A percentile compares a stretch with the other conserved stretches of the same genome.
Evolutionary conservation across 92 coral and sea anemone genomes (phyloP).

Genomic region (Montipora capitata): DNA sequence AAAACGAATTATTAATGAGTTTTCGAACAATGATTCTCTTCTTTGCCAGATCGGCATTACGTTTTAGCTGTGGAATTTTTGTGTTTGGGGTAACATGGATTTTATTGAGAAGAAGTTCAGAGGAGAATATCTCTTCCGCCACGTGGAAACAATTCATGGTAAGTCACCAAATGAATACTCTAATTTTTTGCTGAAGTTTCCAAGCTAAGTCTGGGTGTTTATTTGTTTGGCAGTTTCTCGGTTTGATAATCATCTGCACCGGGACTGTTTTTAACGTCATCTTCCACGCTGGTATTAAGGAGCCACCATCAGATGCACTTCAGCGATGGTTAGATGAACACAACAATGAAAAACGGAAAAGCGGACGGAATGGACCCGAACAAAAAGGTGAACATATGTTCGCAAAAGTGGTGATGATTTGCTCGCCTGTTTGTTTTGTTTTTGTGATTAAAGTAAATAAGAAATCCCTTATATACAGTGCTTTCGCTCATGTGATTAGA

Average conservation of each 20-base stretch:
- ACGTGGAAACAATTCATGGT: slow-evolving; percentile 93
- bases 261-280: slow-evolving; percentile 82
- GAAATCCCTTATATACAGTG: no score
- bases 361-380: slow-evolving; percentile 27
- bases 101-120: slow-evolving; percentile 82
- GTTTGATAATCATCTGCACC: slow-evolving; percentile 77
- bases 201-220: no score
- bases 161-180: slow-evolving; percentile 9
- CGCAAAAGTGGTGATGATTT: not conserved
- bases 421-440: not conserved
- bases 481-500: no score
- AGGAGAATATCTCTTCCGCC: slow-evolving; percentile 70
- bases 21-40: not conserved
- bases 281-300: slow-evolving; percentile 81
- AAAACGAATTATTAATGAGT: not conserved
- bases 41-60: slow-evolving; percentile 80
- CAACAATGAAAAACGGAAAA: slow-evolving; percentile 35
- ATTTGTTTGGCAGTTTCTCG: slow-evolving; percentile 64
- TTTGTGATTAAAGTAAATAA: no score
- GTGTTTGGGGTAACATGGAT: slow-evolving; percentile 91
- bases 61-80: slow-evolving; percentile 89
- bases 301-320: slow-evolving; percentile 82
- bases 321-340: slow-evolving; percentile 41
- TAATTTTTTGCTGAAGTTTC: not conserved
- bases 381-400: slow-evolving; percentile 32